Percentiles rank a stretch among this genome's conserved stretches.
Evolutionary conservation across 2,797 vertebrate genomes (phyloP).

Genomic region (Astyanax mexicanus): DNA sequence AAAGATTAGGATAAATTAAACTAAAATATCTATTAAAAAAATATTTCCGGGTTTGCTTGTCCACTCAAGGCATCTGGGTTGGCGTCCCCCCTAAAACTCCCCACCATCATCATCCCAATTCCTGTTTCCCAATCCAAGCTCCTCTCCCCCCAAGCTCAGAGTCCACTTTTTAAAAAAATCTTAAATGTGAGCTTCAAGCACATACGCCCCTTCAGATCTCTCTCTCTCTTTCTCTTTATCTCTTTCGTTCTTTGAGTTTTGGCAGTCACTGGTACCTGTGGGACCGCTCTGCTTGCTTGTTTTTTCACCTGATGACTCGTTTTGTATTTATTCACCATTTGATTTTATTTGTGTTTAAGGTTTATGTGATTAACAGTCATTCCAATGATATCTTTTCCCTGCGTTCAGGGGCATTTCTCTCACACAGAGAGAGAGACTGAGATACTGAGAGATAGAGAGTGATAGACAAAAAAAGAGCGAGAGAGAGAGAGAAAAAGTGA

Average conservation of each 20-base stretch:
- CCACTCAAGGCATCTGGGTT: conserved; percentile 37
- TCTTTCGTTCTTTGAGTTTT: conserved; percentile 21
- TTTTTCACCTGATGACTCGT: conserved; percentile 39
- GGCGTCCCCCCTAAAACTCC: not conserved
- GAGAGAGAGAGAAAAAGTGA: not conserved
- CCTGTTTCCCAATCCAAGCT: conserved; percentile 37
- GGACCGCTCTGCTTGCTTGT: conserved; percentile 7
- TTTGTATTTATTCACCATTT: conserved; percentile 43
- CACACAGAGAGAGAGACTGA: not conserved
- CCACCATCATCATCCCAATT: conserved; percentile 40
- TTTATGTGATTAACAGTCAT: conserved; percentile 44
- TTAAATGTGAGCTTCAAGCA: conserved; percentile 37
- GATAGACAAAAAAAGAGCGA: not conserved
- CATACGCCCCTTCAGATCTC: conserved; percentile 21
- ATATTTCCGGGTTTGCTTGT: conserved; percentile 27
- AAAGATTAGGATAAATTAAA: not conserved
- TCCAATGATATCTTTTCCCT: conserved; percentile 36
- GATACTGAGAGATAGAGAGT: not conserved
- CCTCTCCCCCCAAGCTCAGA: conserved; percentile 25
- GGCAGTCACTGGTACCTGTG: conserved; percentile 37
- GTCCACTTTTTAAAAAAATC: conserved; percentile 39
- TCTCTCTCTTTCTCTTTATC: conserved; percentile 15
- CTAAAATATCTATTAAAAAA: not conserved
- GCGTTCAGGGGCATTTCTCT: conserved; percentile 25
- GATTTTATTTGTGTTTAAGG: conserved; percentile 45